Evolutionary conservation across 2,113 vertebrate genomes (phyloP).

Genomic region (Cavia porcellus): DNA sequence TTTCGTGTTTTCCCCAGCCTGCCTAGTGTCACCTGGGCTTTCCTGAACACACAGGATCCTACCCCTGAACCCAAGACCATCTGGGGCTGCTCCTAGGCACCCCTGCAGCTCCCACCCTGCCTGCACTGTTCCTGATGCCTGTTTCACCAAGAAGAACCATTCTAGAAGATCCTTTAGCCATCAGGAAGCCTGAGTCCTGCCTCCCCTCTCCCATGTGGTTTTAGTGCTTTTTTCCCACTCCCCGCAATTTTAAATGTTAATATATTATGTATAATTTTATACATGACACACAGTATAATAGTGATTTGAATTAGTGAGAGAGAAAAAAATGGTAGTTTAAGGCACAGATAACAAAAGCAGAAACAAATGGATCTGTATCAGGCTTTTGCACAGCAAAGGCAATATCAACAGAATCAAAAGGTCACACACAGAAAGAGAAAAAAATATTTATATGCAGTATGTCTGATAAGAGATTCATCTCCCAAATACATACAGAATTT

Average conservation of each 20-base stretch:
- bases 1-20: background rate
- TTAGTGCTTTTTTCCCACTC: background rate
- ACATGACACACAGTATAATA: background rate
- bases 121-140: background rate
- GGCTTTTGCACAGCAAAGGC: background rate
- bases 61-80: background rate
- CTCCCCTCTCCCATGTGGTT: background rate
- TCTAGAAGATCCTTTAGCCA: conserved; percentile 27
- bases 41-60: background rate
- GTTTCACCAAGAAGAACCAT: background rate
- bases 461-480: background rate
- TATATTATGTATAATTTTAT: background rate
- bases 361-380: background rate
- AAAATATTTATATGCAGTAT: no score
- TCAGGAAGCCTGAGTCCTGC: background rate
- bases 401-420: no score
- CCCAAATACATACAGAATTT: background rate
- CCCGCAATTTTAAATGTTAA: background rate
- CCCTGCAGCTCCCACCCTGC: background rate
- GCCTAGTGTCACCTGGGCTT: background rate
- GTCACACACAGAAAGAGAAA: no score
- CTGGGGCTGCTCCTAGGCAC: no score
- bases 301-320: background rate
- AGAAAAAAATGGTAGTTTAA: conserved; percentile 18
- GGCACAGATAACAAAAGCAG: background rate